A percentile compares a stretch with the other conserved stretches of the same genome.
Evolutionary conservation across 2,113 vertebrate genomes (phyloP).

Genomic region (Riparia riparia): DNA sequence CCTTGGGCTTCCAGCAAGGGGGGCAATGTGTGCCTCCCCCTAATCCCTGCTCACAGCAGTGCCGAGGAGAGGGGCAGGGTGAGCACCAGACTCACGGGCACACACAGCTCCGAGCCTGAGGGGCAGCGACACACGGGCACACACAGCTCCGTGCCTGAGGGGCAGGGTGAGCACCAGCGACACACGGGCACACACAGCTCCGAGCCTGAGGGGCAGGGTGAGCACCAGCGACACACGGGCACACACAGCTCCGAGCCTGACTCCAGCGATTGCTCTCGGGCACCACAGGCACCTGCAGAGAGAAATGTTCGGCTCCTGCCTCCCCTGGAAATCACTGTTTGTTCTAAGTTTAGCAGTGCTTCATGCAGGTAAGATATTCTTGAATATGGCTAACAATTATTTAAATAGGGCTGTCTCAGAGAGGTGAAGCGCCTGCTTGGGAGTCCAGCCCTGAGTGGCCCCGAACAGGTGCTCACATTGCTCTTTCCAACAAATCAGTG

Average conservation of each 20-base stretch:
- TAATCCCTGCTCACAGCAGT: background rate
- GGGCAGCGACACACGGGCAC: too few relatives aligned
- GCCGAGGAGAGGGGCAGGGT: background rate
- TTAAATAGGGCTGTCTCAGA: background rate
- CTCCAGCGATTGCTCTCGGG: background rate
- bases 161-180: too few relatives aligned
- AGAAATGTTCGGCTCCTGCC: background rate
- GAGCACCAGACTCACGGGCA: background rate
- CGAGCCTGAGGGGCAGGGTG: too few relatives aligned
- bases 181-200: too few relatives aligned
- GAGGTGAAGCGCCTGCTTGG: background rate
- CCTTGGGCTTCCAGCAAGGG: background rate
- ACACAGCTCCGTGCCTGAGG: too few relatives aligned
- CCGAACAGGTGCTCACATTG: rapidly evolving
- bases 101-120: too few relatives aligned
- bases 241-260: too few relatives aligned
- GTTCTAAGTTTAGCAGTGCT: background rate
- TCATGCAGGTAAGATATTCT: constrained; percentile 34
- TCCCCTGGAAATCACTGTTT: background rate
- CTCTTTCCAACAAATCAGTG: background rate
- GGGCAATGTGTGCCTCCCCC: background rate
- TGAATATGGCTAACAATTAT: background rate
- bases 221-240: too few relatives aligned
- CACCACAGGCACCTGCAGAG: background rate
- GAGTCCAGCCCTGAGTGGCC: rapidly evolving